Base-by-base conservation (phyloP, 2,113 vertebrate species). In the Hyla sarda region DNA sequence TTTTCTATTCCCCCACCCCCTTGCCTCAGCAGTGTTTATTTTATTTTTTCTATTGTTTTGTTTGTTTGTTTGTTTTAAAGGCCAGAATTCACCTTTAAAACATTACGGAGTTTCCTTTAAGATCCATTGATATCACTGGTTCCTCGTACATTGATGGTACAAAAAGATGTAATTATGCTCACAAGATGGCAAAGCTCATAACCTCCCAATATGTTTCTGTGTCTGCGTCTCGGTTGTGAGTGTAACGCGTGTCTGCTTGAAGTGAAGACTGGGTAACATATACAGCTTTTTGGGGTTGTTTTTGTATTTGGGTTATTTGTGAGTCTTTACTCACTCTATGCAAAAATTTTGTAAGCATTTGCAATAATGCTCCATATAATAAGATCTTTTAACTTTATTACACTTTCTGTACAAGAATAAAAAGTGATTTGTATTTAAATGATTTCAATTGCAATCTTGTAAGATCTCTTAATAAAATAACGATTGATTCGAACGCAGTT, bases 381-480 rank as follows among this genome's bases (percentile, higher is more conserved):
- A 94, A 94, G 95, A 93, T 96, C 95, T 97, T 96, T 96, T 94
- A 95, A 93, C 94, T 96, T 95, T 95, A 96, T 96, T 95, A 96
- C 94, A 95, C 94, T 96, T 97, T 96, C 94, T 96, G 95, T 96
- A 96, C 94, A 95, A 95, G 95, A 93, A 92, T 87, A 89, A 89
- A 88, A 86, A 82, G 85, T 86, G 85, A 90, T 97, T 97, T 97
- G 96, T 97, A 97, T 97, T 97, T 96, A 97, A 92, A 95, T 96
- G 93, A 97, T 96, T 94, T 96, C 94, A 92, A 95, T 89, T 95
- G 92, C 95, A 95, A 96, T 95, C 94, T 96, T 96, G 95, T 94
- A 95, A 96, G 95, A 93, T 94, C 96, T 96, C 96, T 95, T 95
- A 97, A 97, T 97, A 97, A 97, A 95, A 95, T 91, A 96, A 94